Evolutionary conservation across 2,113 vertebrate genomes (phyloP).

Genomic region (Lichenostomus cassidix): DNA sequence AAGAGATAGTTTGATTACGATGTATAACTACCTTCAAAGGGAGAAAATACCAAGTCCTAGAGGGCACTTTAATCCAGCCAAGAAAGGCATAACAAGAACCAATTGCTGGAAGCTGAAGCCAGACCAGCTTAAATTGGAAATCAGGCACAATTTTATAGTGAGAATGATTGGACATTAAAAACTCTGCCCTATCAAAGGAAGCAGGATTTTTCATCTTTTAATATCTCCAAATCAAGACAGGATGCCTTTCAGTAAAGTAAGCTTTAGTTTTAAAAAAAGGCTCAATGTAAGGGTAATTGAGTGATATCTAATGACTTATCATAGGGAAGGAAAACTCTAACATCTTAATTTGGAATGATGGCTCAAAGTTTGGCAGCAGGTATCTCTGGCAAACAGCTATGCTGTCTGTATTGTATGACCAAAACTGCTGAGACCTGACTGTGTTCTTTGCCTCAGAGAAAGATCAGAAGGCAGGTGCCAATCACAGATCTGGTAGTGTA

Average conservation of each 20-base stretch:
- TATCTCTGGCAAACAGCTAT: conserved; percentile 17
- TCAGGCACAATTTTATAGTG: conserved; percentile 63
- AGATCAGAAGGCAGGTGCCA: neutral
- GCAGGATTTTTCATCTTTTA: conserved; percentile 57
- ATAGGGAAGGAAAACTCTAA: conserved; percentile 30
- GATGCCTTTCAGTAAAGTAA: conserved; percentile 56
- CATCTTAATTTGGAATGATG: neutral
- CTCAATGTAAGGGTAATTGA: conserved; percentile 44
- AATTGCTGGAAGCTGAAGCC: conserved; percentile 64
- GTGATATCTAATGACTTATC: conserved; percentile 41
- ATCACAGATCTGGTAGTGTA: rapidly evolving
- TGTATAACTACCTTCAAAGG: conserved; percentile 67
- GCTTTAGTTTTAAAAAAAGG: neutral
- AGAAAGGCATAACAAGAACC: conserved; percentile 68
- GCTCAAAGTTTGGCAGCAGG: neutral
- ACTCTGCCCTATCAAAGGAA: conserved; percentile 54
- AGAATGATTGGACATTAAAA: conserved; percentile 60
- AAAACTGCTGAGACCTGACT: neutral
- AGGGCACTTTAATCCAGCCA: conserved; percentile 65
- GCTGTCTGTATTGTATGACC: neutral
- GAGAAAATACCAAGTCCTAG: conserved; percentile 71
- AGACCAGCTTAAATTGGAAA: conserved; percentile 67
- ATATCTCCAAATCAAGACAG: conserved; percentile 60
- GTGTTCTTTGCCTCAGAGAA: neutral
- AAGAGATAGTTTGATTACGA: conserved; percentile 67